Evolutionary conservation across 2,888 invertebrate genomes (phyloP), one percentile per base, ranked within the genome.

Genomic region (Graphium colonna): DNA sequence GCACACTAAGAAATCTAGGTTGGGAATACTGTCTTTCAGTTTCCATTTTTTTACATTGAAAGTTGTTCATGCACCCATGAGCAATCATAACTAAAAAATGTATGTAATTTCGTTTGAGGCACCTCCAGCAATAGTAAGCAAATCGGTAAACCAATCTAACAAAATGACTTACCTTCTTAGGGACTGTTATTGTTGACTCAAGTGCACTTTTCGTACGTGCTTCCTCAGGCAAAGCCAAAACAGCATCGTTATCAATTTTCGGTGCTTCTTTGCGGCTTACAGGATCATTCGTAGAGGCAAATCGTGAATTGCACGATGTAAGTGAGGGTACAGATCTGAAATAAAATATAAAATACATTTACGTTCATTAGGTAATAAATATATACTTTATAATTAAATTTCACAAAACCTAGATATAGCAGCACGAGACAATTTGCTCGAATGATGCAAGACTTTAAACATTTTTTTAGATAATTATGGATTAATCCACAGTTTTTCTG

Each of bases 181-280:
- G 87, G 7, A 94, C 91, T 26, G 85, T 79, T 69, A 94, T 93
- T 41, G 85, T 84, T 50, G 85, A 82, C 53, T 91, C 88, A 62
- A 91, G 68, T 45, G 69, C 68, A 41, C 47, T 56, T 62, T 83
- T 85, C 46, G 91, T 86, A 44, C 79, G 78, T 0, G 77, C 59
- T 67, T 92, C 91, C 48, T 91, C 90, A 1, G 90, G 85, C 45
- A 85, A 74, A 31, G 90, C 71, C 15, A 92, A 62, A 16, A 90
- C 80, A 3, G 73, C 39, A n/a, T 86, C 82, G 59, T 89, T 75
- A 45, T 92, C 91, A 42, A 92, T 83, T 53, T 67, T 81, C 0
- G 88, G 84, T 3, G 91, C 89, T 62, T 92, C 92, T 47, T 81
- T 85, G 4, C 72, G 64, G 33, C 65, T 58, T 1, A 61, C 59